Evolutionary conservation across 2,113 vertebrate genomes (phyloP).

Genomic region (Tragelaphus scriptus): DNA sequence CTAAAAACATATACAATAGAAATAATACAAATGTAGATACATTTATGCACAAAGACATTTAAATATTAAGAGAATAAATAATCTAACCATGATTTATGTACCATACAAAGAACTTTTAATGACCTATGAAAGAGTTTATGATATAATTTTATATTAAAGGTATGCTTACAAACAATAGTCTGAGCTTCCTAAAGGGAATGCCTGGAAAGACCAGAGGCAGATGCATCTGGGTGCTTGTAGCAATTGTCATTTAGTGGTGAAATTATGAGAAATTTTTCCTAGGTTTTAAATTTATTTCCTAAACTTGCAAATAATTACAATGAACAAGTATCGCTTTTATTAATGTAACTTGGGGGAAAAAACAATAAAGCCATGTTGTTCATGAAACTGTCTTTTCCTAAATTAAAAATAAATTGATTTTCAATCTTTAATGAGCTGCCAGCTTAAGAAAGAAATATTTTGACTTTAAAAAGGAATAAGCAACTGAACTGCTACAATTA

Average conservation of each 20-base stretch:
- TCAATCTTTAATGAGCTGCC: not conserved
- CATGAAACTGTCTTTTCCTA: not conserved
- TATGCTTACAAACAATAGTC: not conserved
- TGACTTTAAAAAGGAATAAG: not conserved
- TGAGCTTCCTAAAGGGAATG: not conserved
- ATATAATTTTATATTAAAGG: conserved; percentile 5
- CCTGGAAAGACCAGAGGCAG: not conserved
- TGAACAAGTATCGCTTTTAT: not conserved
- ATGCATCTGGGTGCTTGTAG: not conserved
- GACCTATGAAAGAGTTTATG: not conserved
- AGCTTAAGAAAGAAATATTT: not conserved
- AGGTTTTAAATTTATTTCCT: not conserved
- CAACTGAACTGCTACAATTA: not conserved
- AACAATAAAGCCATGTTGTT: not conserved
- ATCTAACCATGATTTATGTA: not conserved
- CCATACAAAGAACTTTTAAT: conserved; percentile 13
- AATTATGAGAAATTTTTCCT: not conserved
- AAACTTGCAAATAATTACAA: conserved; percentile 13
- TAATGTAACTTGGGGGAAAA: not conserved
- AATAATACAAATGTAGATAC: not conserved
- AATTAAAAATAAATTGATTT: conserved; percentile 18
- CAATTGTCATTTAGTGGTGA: not conserved
- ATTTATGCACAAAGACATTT: not conserved
- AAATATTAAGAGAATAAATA: not conserved
- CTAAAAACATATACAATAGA: not conserved